Base-by-base conservation (phyloP, 23 tunicate genomes). In the Aplidium turbinatum region DNA sequence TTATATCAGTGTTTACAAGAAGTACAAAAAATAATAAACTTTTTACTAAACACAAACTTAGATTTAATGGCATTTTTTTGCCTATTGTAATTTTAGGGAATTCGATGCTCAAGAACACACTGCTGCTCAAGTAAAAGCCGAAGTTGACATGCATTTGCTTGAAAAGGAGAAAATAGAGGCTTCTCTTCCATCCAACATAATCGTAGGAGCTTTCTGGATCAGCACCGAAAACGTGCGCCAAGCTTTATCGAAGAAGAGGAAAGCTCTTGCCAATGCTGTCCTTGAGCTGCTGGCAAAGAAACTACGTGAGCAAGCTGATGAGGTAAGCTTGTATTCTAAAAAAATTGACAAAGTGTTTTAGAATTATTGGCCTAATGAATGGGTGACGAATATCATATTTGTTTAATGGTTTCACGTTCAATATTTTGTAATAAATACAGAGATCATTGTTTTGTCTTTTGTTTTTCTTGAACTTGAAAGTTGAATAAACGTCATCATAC, bases 121-220 rank as follows among this genome's bases (percentile, higher is more conserved):
- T 1, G 99, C 99, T 19, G 82, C 79, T n/a, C 89, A 94, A 36
- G 94, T 94, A 0, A 94, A 94, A 35, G 90, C 82, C 3, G 99
- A 82, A 52, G 83, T 87, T 40, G 99, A 87, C 73, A 78, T 81
- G 90, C 95, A 94, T 63, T 35, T 87, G 73, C 66, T 66, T 0
- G 90, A 86, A 48, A 82, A 82, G 68, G 89, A 87, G 34, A 54
- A 33, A 35, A 48, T 94, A 6, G 89, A 81, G 55, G 38, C 58
- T 2, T 47, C 68, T 20, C 58, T 94, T 38, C 99, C 99, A 1
- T 82, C 95, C 39, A 94, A 73, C 67, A 87, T 94, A 19, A 79
- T 87, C 26, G 76, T 94, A 5, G 99, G 99, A 18, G 85, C 99
- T 13, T 94, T 81, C 72, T 82, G 80, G 78, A 61, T 94, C 28